A percentile compares a stretch with the other conserved stretches of the same genome.
phyloP scores from a whole-genome alignment of 1,140 invertebrate species.

The Sycophaga agraensis region DNA sequence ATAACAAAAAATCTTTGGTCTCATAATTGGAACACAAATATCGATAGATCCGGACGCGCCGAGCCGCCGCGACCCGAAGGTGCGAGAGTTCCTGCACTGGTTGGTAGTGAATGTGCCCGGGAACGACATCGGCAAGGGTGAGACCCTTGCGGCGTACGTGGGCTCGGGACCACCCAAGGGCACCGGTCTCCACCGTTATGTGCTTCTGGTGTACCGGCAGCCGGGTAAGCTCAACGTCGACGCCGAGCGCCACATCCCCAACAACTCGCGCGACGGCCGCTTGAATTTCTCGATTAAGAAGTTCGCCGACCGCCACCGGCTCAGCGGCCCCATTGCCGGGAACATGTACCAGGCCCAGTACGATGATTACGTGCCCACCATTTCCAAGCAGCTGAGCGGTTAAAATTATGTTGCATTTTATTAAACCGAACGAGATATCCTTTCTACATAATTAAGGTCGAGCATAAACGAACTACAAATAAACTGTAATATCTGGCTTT shows the following conservation, averaged over 20 bases:
- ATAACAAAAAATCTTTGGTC: no score
- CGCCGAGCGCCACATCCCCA: constrained; percentile 40
- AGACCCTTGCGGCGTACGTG: constrained; percentile 60
- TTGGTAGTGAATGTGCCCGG: constrained; percentile 64
- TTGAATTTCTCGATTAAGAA: constrained; percentile 41
- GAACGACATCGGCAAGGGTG: constrained; percentile 56
- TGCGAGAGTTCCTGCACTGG: constrained; percentile 63
- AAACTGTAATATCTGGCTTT: no score
- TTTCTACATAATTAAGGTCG: no score
- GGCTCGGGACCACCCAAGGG: constrained; percentile 53
- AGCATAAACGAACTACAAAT: no score
- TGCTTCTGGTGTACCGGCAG: constrained; percentile 67
- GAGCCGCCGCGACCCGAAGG: constrained; percentile 43
- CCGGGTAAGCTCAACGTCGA: constrained; percentile 52
- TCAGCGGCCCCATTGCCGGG: constrained; percentile 46
- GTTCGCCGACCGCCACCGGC: constrained; percentile 45
- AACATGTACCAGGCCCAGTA: constrained; percentile 50
- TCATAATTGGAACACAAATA: no score
- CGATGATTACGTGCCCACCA: constrained; percentile 56
- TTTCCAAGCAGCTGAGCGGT: constrained; percentile 40
- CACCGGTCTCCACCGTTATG: constrained; percentile 66
- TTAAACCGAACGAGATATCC: no score
- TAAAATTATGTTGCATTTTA: no score
- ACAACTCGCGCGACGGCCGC: constrained; percentile 17
- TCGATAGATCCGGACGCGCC: constrained; percentile 64